These are phyloP conservation scores for Frieseomelitta varia DNA, from an alignment of 1,140 invertebrate genomes.

Conservation along the genomic window DNA sequence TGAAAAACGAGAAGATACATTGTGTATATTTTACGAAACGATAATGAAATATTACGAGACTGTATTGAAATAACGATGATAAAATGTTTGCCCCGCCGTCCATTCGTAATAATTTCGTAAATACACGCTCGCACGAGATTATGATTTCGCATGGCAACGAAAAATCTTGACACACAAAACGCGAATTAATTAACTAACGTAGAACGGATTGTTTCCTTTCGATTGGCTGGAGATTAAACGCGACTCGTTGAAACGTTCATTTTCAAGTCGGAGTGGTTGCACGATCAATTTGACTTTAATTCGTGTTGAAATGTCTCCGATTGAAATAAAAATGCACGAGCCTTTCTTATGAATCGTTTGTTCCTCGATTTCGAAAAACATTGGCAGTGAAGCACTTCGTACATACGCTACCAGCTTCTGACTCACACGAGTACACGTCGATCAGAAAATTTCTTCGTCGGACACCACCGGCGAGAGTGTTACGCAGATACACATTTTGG, in stretches of 20 bases:
- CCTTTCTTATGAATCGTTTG: background rate
- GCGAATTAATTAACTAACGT: background rate
- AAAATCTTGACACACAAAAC: background rate
- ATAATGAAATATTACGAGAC: slow-evolving; percentile 17
- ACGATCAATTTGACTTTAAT: too few species aligned
- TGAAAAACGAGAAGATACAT: background rate
- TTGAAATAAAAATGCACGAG: too few species aligned
- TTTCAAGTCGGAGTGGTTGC: too few species aligned
- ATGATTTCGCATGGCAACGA: background rate
- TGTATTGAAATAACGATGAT: background rate
- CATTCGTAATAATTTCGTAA: background rate
- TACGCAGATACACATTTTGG: background rate
- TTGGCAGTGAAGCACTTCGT: background rate
- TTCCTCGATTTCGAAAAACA: slow-evolving; percentile 31
- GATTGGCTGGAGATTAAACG: background rate
- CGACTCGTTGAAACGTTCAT: too few species aligned
- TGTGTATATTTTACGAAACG: background rate
- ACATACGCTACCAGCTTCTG: background rate
- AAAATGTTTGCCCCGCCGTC: background rate
- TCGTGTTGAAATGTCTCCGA: too few species aligned
- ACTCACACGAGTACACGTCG: slow-evolving; percentile 2
- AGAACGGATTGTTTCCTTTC: background rate
- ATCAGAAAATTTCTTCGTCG: slow-evolving; percentile 18
- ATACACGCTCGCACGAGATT: background rate
- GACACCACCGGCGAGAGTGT: too few species aligned